These are phyloP conservation scores for Thermophis baileyi DNA, from an alignment of 2,113 vertebrate genomes.

Conservation along the genomic window DNA sequence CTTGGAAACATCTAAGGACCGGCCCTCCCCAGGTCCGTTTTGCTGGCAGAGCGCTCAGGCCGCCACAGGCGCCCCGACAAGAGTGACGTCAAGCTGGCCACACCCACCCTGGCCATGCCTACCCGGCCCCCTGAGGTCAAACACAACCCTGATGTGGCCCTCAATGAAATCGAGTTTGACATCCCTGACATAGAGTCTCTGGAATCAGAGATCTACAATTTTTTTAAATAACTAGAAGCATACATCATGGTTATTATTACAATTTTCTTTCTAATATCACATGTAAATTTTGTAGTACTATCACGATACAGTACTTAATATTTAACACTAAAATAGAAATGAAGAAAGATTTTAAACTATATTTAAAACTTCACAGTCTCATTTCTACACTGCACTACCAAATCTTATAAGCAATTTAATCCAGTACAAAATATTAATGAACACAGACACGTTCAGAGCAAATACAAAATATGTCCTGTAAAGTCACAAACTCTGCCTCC, in stretches of 20 bases:
- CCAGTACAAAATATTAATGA: background rate
- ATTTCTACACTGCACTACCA: background rate
- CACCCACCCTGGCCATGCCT: too few relatives aligned
- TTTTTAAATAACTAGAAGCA: background rate
- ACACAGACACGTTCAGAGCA: background rate
- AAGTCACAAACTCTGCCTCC: background rate
- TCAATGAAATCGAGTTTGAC: too few relatives aligned
- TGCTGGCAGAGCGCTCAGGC: too few relatives aligned
- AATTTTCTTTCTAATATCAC: background rate
- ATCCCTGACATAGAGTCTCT: background rate
- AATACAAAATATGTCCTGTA: background rate
- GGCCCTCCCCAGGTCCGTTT: too few relatives aligned
- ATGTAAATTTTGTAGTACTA: background rate
- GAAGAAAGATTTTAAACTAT: background rate
- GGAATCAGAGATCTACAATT: background rate
- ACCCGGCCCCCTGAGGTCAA: too few relatives aligned
- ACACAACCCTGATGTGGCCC: too few relatives aligned
- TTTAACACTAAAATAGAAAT: background rate
- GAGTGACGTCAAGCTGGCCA: too few relatives aligned
- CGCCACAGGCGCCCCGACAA: too few relatives aligned
- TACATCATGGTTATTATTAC: background rate
- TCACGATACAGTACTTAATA: background rate
- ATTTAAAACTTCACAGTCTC: background rate
- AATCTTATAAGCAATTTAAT: background rate
- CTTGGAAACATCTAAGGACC: too few relatives aligned